Evolutionary conservation across 2,797 vertebrate species (phyloP).

Genomic region (Sebastes nivosus): DNA sequence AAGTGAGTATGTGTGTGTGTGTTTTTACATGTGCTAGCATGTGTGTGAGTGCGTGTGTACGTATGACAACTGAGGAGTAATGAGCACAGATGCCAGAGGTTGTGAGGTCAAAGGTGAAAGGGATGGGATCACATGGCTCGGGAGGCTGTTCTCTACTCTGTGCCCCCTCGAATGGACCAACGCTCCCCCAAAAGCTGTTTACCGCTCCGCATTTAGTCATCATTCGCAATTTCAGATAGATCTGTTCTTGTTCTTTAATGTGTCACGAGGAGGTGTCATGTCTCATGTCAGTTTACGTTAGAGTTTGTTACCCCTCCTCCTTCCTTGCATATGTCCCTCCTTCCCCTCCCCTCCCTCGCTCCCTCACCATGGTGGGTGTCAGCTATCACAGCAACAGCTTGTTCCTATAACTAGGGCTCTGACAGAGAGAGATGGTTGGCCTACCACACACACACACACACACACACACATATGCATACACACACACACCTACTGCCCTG

Average conservation of each 20-base stretch:
- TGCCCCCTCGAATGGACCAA: constrained; percentile 55
- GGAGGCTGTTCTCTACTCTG: constrained; percentile 60
- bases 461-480: constrained; percentile 25
- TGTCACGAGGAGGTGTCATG: constrained; percentile 2
- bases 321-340: constrained; percentile 22
- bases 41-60: constrained; percentile 50
- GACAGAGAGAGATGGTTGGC: constrained; percentile 79
- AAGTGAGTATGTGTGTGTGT: constrained; percentile 43
- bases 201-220: constrained; percentile 25
- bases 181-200: constrained; percentile 11
- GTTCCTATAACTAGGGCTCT: constrained; percentile 86
- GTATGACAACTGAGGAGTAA: constrained; percentile 86
- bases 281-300: constrained; percentile 40
- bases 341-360: constrained; percentile 27
- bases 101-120: constrained; percentile 82
- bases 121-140: constrained; percentile 83
- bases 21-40: constrained; percentile 66
- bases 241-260: constrained; percentile 43
- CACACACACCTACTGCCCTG: constrained; percentile 56
- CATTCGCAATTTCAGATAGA: constrained; percentile 21
- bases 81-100: constrained; percentile 88
- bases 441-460: constrained; percentile 72
- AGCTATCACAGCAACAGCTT: constrained; percentile 87
- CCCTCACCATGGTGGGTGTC: constrained; percentile 78
- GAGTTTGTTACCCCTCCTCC: constrained; percentile 34